These are phyloP conservation scores for Epinotia bilunana DNA, from an alignment of 2,888 invertebrate species.

Conservation along the genomic window DNA sequence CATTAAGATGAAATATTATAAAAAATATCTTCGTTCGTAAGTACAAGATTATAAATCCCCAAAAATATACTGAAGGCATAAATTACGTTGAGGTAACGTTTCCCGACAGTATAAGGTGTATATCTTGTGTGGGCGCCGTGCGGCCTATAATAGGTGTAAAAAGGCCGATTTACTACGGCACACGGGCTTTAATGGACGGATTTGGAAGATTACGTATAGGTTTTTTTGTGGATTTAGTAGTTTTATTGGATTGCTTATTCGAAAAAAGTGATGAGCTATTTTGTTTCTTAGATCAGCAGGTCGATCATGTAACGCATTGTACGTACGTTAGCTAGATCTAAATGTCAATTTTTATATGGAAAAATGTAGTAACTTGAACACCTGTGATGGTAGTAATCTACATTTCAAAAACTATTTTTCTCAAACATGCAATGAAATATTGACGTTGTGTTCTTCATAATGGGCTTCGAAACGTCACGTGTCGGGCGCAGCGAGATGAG, in stretches of 20 bases:
- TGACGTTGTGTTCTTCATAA: too few relatives aligned
- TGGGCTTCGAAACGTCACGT: too few relatives aligned
- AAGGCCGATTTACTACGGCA: conserved; percentile 26
- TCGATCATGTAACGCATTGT: too few relatives aligned
- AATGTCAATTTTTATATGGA: too few relatives aligned
- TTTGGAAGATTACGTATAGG: background rate
- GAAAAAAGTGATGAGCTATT: too few relatives aligned
- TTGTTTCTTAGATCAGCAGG: too few relatives aligned
- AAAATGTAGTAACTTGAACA: too few relatives aligned
- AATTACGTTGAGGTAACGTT: conserved; percentile 28
- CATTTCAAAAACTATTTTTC: too few relatives aligned
- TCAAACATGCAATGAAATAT: too few relatives aligned
- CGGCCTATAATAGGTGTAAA: conserved; percentile 25
- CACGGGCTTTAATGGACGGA: conserved; percentile 22
- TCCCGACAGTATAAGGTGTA: conserved; percentile 17
- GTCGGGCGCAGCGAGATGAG: too few relatives aligned
- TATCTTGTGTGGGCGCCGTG: conserved; percentile 10
- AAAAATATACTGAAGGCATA: conserved; percentile 31
- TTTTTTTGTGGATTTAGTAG: background rate
- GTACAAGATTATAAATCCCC: conserved; percentile 17
- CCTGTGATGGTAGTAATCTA: too few relatives aligned
- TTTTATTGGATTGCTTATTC: background rate
- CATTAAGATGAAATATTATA: conserved; percentile 10
- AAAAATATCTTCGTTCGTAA: conserved; percentile 13
- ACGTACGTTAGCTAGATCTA: too few relatives aligned